Conservation (phyloP, 2,888 invertebrate genomes). For the Diaphora mendica region DNA sequence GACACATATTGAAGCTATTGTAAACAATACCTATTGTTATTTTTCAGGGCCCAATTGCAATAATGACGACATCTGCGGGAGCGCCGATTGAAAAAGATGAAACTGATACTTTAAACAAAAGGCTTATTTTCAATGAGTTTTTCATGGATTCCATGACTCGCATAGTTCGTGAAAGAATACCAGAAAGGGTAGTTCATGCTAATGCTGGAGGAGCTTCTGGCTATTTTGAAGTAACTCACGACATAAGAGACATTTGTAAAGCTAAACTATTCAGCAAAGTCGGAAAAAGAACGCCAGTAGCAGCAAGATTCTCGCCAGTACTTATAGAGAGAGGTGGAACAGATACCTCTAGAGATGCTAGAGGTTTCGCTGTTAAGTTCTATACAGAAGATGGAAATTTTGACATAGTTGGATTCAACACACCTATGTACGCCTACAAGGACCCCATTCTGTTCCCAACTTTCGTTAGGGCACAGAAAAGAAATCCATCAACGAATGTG, state of each 20-base stretch:
- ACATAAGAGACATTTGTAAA: conserved; percentile 11
- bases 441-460: conserved; percentile 14
- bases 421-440: conserved; percentile 13
- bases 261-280: conserved; percentile 10
- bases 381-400: conserved; percentile 15
- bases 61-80: conserved; percentile 61
- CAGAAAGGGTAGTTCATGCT: conserved; percentile 11
- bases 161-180: conserved; percentile 13
- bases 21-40: neutral
- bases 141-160: conserved; percentile 16
- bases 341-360: conserved; percentile 14
- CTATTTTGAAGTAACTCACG: conserved; percentile 15
- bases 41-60: neutral
- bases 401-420: conserved; percentile 9
- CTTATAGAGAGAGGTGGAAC: conserved; percentile 11
- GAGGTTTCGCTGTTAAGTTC: neutral
- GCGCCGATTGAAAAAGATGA: conserved; percentile 86
- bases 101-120: conserved; percentile 7
- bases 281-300: conserved; percentile 12
- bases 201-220: conserved; percentile 14
- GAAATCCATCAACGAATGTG: conserved; percentile 14
- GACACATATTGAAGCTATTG: neutral
- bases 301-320: conserved; percentile 10
- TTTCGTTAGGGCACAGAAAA: conserved; percentile 15
- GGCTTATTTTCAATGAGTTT: conserved; percentile 12